Evolutionary conservation across 53 echinoderm and acorn worm species (phyloP).

Genomic region (Pentamera pediparva): DNA sequence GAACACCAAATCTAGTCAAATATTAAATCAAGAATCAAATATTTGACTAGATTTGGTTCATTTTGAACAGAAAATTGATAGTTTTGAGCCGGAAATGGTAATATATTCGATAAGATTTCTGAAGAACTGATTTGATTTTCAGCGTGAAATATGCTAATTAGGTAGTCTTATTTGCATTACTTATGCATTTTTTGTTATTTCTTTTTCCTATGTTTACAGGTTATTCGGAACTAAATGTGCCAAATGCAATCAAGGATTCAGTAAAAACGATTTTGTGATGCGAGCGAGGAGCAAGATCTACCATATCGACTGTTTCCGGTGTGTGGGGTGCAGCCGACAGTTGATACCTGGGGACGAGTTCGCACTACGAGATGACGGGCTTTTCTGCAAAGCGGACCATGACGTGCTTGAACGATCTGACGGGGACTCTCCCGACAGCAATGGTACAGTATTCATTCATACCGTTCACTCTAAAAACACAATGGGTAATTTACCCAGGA

Average conservation of each 20-base stretch:
- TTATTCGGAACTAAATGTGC: conserved; percentile 99
- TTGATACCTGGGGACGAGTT: conserved; percentile 99
- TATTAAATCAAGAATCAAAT: no score
- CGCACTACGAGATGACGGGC: conserved; percentile 92
- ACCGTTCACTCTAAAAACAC: background rate
- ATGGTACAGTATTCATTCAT: no score
- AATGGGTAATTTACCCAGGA: no score
- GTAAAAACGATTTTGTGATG: conserved; percentile 99
- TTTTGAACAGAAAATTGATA: no score
- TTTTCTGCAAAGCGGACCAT: conserved; percentile 98
- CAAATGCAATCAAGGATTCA: conserved; percentile 93
- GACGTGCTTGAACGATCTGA: conserved; percentile 79
- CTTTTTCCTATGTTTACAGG: conserved; percentile 34
- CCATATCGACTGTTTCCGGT: conserved; percentile 99
- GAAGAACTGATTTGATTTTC: no score
- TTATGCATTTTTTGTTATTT: background rate
- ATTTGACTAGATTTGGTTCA: no score
- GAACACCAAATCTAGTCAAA: background rate
- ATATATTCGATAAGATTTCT: no score
- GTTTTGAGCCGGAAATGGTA: no score
- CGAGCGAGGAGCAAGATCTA: conserved; percentile 95
- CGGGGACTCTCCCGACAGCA: conserved; percentile 33
- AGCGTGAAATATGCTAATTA: no score
- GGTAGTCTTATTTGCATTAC: no score
- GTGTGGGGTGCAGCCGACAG: conserved; percentile 96